phyloP scores from a whole-genome alignment of 2,113 vertebrate genomes.

The Semicossyphus pulcher region DNA sequence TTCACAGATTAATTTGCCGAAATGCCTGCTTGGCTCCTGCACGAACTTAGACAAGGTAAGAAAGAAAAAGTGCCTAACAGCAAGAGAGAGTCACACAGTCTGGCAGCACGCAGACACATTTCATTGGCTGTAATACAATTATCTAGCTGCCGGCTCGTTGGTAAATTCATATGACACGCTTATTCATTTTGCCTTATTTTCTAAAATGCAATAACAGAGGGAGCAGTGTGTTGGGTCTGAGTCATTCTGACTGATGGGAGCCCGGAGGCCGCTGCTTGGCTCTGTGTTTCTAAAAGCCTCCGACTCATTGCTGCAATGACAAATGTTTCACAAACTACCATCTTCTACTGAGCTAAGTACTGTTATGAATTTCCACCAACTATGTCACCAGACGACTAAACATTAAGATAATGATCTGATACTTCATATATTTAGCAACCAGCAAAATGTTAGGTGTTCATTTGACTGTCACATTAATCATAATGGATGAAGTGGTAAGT shows the following conservation, averaged over 20 bases:
- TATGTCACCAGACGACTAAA: background rate
- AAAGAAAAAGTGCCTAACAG: slow-evolving; percentile 13
- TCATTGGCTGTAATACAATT: slow-evolving; percentile 61
- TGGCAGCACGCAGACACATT: slow-evolving; percentile 45
- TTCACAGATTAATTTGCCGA: slow-evolving; percentile 39
- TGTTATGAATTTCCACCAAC: background rate
- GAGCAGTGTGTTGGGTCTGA: slow-evolving; percentile 46
- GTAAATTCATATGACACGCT: slow-evolving; percentile 49
- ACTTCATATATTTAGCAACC: background rate
- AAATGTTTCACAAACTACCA: slow-evolving; percentile 13
- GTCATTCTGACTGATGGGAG: slow-evolving; percentile 49
- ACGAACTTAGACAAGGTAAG: slow-evolving; percentile 4
- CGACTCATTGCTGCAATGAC: slow-evolving; percentile 39
- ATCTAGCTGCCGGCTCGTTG: slow-evolving; percentile 56
- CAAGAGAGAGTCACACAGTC: slow-evolving; percentile 18
- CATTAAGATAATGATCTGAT: background rate
- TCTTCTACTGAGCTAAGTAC: slow-evolving; percentile 15
- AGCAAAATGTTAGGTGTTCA: background rate
- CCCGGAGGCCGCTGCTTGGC: slow-evolving; percentile 24
- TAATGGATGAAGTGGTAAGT: background rate
- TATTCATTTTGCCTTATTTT: slow-evolving; percentile 63
- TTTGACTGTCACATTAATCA: slow-evolving; percentile 4
- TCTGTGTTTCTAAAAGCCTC: slow-evolving; percentile 13
- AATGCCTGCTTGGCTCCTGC: slow-evolving; percentile 18
- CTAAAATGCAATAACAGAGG: slow-evolving; percentile 47